Evolutionary conservation across 2,797 vertebrate species (phyloP).

Genomic region (Manis javanica): DNA sequence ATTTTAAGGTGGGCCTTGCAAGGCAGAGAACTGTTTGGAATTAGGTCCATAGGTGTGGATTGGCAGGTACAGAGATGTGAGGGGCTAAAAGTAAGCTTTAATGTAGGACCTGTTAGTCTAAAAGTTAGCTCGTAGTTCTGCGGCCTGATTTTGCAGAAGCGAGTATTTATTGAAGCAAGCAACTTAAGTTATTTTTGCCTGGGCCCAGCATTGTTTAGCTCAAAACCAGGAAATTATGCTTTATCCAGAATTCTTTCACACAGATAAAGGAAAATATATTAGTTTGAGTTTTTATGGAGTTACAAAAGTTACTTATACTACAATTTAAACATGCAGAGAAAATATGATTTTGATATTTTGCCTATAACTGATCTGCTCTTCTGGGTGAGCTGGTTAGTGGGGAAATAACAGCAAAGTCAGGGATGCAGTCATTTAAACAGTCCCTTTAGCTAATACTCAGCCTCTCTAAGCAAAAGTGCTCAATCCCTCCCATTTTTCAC

Average conservation of each 20-base stretch:
- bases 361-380: not conserved
- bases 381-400: not conserved
- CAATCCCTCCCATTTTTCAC: not conserved
- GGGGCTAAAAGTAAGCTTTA: not conserved
- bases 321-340: conserved; percentile 31
- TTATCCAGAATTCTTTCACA: conserved; percentile 40
- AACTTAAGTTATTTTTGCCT: conserved; percentile 35
- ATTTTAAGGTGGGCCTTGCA: not conserved
- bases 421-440: not conserved
- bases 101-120: not conserved
- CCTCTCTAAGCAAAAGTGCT: not conserved
- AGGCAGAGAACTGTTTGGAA: not conserved
- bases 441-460: not conserved
- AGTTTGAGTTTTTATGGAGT: not conserved
- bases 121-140: not conserved
- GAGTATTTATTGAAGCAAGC: not conserved
- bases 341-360: conserved; percentile 47
- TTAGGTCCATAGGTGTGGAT: not conserved
- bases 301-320: conserved; percentile 48
- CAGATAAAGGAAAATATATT: not conserved
- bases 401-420: not conserved
- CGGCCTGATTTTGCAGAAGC: not conserved
- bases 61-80: not conserved
- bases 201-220: not conserved
- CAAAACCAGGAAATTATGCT: conserved; percentile 40